These are phyloP conservation scores for Aleiodes sp. DNA, from an alignment of 1,140 invertebrate genomes.

Conservation along the genomic window DNA sequence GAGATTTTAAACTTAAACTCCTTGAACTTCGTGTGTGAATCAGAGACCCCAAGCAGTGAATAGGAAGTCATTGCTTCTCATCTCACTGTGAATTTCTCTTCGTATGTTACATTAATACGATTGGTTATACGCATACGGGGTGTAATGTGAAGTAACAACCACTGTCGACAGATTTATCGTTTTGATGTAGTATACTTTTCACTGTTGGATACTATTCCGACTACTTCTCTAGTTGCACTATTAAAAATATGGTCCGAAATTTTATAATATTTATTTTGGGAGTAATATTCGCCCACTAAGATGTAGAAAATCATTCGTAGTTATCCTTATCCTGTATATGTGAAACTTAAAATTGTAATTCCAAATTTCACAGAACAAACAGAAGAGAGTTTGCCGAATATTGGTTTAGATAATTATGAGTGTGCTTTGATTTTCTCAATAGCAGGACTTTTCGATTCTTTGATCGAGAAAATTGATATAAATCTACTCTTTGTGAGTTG, in stretches of 20 bases:
- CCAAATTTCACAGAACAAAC: too few species aligned
- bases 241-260: not conserved
- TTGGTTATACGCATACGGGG: conserved; percentile 2
- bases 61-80: conserved; percentile 3
- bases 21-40: not conserved
- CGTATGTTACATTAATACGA: conserved; percentile 30
- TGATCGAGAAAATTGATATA: too few species aligned
- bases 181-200: not conserved
- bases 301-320: too few species aligned
- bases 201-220: not conserved
- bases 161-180: conserved; percentile 3
- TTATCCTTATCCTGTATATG: too few species aligned
- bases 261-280: too few species aligned
- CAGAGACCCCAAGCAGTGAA: conserved; percentile 13
- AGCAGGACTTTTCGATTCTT: too few species aligned
- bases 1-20: not conserved
- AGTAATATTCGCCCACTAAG: too few species aligned
- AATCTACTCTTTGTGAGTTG: too few species aligned
- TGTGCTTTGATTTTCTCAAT: too few species aligned
- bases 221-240: not conserved
- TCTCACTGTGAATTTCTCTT: conserved; percentile 19
- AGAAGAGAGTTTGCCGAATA: too few species aligned
- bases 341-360: too few species aligned
- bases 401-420: too few species aligned
- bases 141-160: conserved; percentile 11